These are phyloP conservation scores for Diaphora mendica DNA, from an alignment of 2,888 invertebrate genomes.

Conservation along the genomic window DNA sequence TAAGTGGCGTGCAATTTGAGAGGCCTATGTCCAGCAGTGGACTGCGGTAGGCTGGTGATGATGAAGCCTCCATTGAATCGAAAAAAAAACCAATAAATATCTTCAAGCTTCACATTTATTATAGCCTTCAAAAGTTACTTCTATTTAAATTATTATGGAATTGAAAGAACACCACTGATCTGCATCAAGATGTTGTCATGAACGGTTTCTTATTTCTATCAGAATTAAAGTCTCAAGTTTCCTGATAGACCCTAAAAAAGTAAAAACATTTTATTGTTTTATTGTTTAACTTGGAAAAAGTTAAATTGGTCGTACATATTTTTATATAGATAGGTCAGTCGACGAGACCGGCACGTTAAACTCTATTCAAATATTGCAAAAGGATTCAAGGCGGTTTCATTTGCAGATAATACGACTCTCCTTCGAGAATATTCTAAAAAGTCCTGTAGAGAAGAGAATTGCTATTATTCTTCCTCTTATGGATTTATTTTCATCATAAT, in stretches of 20 bases:
- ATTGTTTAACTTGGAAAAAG: conserved; percentile 44
- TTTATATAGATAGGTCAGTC: conserved; percentile 61
- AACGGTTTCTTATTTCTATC: not conserved
- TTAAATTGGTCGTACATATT: conserved; percentile 54
- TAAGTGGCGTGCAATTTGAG: no score
- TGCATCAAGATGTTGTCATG: not conserved
- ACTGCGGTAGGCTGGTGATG: no score
- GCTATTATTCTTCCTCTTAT: not conserved
- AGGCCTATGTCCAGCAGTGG: no score
- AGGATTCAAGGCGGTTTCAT: conserved; percentile 51
- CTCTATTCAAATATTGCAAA: conserved; percentile 64
- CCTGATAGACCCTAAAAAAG: conserved; percentile 26
- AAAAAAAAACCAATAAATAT: not conserved
- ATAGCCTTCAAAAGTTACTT: no score
- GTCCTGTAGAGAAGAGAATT: not conserved
- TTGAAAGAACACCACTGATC: no score
- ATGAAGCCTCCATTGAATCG: no score
- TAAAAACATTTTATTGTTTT: conserved; percentile 45
- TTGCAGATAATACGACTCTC: conserved; percentile 49
- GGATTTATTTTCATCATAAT: not conserved
- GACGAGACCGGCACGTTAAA: conserved; percentile 43
- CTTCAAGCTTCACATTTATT: not conserved
- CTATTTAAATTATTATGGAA: no score
- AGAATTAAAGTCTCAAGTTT: conserved; percentile 28
- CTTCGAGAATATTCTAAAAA: not conserved